phyloP scores from a whole-genome alignment of 2,888 invertebrate genomes.

The Trissolcus japonicus region DNA sequence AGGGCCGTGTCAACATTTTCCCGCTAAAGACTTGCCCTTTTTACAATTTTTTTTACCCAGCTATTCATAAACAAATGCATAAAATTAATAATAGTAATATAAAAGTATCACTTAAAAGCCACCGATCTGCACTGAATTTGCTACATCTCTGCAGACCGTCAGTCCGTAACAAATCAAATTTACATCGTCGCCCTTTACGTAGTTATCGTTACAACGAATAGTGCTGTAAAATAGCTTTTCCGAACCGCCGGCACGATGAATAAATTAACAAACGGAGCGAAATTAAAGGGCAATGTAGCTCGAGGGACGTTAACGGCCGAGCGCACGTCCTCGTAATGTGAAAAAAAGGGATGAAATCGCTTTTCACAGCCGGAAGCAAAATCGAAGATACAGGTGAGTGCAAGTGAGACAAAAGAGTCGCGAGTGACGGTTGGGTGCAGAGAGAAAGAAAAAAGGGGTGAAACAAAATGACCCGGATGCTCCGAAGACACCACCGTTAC shows the following conservation, averaged over 20 bases:
- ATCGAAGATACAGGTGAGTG: constrained; percentile 54
- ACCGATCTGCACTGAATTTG: constrained; percentile 53
- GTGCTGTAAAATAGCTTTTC: constrained; percentile 57
- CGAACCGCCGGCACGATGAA: constrained; percentile 58
- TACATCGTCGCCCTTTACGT: constrained; percentile 56
- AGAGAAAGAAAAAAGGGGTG: constrained; percentile 57
- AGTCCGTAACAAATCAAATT: constrained; percentile 58
- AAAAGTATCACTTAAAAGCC: constrained; percentile 50
- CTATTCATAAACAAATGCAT: constrained; percentile 46
- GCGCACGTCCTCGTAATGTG: constrained; percentile 52
- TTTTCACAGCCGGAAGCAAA: constrained; percentile 55
- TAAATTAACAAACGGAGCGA: constrained; percentile 59
- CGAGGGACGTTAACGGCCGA: constrained; percentile 57
- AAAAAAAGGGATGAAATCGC: constrained; percentile 54
- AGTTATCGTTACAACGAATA: constrained; percentile 56
- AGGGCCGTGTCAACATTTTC: constrained; percentile 28
- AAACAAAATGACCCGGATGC: constrained; percentile 65
- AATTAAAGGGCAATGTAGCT: constrained; percentile 58
- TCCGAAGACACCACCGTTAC: constrained; percentile 61
- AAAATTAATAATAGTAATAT: constrained; percentile 48
- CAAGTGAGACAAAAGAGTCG: constrained; percentile 54
- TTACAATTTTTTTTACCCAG: constrained; percentile 3
- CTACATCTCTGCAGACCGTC: constrained; percentile 47
- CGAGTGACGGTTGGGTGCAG: constrained; percentile 54
- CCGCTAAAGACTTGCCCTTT: not conserved